Evolutionary conservation across 1,140 invertebrate genomes (phyloP).

Genomic region (Trichoplusia ni): DNA sequence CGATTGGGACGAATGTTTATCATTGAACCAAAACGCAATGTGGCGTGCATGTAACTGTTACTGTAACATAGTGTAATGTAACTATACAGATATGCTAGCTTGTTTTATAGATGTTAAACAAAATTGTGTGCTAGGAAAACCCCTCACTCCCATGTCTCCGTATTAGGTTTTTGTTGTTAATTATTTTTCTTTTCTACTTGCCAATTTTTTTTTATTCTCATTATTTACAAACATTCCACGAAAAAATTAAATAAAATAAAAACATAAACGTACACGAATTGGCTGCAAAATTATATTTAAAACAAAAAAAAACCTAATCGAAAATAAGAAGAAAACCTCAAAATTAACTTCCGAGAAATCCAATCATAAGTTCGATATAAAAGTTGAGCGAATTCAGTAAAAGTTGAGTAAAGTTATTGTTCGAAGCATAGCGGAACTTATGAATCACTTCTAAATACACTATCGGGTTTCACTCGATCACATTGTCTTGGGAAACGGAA

Average conservation of each 20-base stretch:
- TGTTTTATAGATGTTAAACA: slow-evolving; percentile 76
- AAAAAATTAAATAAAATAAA: slow-evolving; percentile 6
- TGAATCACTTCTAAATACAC: slow-evolving; percentile 78
- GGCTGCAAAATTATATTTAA: slow-evolving; percentile 53
- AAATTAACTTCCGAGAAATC: slow-evolving; percentile 35
- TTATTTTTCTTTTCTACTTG: slow-evolving; percentile 52
- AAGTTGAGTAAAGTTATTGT: slow-evolving; percentile 45
- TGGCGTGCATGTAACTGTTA: slow-evolving; percentile 77
- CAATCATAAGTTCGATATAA: slow-evolving; percentile 28
- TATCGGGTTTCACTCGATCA: slow-evolving; percentile 69
- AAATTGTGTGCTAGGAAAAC: slow-evolving; percentile 65
- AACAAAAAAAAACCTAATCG: slow-evolving; percentile 43
- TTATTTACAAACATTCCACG: slow-evolving; percentile 45
- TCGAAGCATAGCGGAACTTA: slow-evolving; percentile 56
- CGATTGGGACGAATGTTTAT: slow-evolving; percentile 54
- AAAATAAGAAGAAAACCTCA: slow-evolving; percentile 40
- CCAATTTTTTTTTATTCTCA: slow-evolving; percentile 50
- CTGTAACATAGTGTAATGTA: slow-evolving; percentile 76
- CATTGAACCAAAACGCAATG: slow-evolving; percentile 80
- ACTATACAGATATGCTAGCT: slow-evolving; percentile 73
- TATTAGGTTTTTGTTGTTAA: slow-evolving; percentile 52
- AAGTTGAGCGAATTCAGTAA: slow-evolving; percentile 18
- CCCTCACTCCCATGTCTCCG: slow-evolving; percentile 67
- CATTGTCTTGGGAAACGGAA: slow-evolving; percentile 68
- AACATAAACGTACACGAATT: slow-evolving; percentile 50